Evolutionary conservation across 2,113 vertebrate species (phyloP).

Genomic region (Brachypteracias leptosomus): DNA sequence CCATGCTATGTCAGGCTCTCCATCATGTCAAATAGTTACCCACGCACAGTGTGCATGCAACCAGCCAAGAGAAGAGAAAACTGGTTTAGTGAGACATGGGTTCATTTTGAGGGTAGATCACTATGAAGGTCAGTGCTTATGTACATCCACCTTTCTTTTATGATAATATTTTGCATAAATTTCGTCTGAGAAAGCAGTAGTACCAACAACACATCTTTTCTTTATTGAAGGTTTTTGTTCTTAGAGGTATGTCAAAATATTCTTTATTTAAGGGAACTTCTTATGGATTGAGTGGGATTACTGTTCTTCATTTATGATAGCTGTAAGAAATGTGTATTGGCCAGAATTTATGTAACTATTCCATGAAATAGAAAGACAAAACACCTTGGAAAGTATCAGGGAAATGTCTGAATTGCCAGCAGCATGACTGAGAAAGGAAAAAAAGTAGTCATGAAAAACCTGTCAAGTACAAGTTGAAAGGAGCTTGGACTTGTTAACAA

Average conservation of each 20-base stretch:
- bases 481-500: not conserved
- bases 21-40: not conserved
- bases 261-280: not conserved
- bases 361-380: not conserved
- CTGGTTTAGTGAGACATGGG: not conserved
- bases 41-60: not conserved
- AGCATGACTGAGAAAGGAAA: not conserved
- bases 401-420: not conserved
- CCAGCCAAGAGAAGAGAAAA: not conserved
- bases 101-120: not conserved
- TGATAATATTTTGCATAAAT: not conserved
- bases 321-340: not conserved
- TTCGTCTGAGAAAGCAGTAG: not conserved
- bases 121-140: not conserved
- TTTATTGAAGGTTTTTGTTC: not conserved
- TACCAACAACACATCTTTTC: not conserved
- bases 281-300: not conserved
- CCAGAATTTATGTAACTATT: not conserved
- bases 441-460: not conserved
- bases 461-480: not conserved
- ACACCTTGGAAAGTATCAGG: not conserved
- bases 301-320: not conserved
- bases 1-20: not conserved
- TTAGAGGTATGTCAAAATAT: not conserved
- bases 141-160: not conserved